phyloP scores from a whole-genome alignment of 2,888 invertebrate genomes.

The Drosophila tripunctata region DNA sequence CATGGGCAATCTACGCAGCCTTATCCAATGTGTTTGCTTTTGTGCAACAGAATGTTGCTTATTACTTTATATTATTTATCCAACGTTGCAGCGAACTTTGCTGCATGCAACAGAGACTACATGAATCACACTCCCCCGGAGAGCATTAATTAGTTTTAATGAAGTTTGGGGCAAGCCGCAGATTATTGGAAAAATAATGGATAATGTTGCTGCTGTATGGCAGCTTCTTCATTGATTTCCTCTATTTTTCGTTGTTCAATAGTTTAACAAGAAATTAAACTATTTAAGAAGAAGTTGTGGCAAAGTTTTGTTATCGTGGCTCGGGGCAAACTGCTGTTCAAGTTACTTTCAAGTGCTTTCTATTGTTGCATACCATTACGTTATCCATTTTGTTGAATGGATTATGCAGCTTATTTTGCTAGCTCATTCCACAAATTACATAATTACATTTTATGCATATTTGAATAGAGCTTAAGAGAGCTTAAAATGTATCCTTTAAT shows the following conservation, averaged over 20 bases:
- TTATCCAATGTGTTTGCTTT: slow-evolving; percentile 4
- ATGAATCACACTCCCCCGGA: background rate
- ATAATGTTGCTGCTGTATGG: background rate
- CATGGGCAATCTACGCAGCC: slow-evolving; percentile 9
- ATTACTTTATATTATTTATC: slow-evolving; percentile 58
- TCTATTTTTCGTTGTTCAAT: background rate
- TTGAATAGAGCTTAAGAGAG: slow-evolving; percentile 9
- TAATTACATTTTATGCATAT: slow-evolving; percentile 5
- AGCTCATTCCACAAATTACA: background rate
- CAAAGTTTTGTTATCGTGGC: background rate
- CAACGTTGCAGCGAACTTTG: slow-evolving; percentile 24
- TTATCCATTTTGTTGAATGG: slow-evolving; percentile 23
- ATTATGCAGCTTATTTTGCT: slow-evolving; percentile 32
- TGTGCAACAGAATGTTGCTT: slow-evolving; percentile 46
- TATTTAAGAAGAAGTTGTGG: slow-evolving; percentile 4
- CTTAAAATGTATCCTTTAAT: slow-evolving; percentile 6
- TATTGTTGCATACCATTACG: slow-evolving; percentile 29
- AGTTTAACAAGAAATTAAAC: slow-evolving; percentile 4
- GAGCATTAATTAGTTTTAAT: slow-evolving; percentile 69
- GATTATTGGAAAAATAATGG: slow-evolving; percentile 7
- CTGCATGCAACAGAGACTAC: slow-evolving; percentile 11
- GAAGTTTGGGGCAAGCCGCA: slow-evolving; percentile 34
- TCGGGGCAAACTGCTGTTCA: background rate
- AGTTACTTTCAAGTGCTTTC: slow-evolving; percentile 10
- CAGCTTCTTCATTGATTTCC: background rate